Evolutionary conservation across 2,113 vertebrate species (phyloP), one percentile per base, ranked within the genome.

Genomic region (Poecilia latipinna): DNA sequence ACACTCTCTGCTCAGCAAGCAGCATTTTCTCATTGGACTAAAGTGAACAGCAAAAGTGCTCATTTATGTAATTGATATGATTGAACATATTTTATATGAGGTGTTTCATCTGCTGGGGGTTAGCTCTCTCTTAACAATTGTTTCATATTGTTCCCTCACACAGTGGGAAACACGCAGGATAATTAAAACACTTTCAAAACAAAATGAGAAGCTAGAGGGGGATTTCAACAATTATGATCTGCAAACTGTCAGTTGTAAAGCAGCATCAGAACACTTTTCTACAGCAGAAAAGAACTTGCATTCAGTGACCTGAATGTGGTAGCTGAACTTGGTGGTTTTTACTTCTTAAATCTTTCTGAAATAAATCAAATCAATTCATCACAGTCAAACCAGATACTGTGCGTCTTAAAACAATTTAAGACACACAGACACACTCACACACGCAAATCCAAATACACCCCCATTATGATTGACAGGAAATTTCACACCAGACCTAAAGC

Each of bases 1-100:
- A 82, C 72, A 62, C 73, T 72, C 77, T 82, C 79, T 64, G 79
- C 91, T 86, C 92, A 90, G 92, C 91, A 81, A 91, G 91, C 70
- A 65, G 86, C 83, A 68, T 87, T 89, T 93, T 86, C 86, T 90
- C 90, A 83, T 92, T 91, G 93, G 83, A 92, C 91, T 84, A 90
- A 81, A 74, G 86, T 80, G 86, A 92, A 93, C 89, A 90, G 78
- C 82, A 82, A 83, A 91, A 75, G 71, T 72, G 74, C 89, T 92
- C 89, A 89, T 92, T 92, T 92, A 90, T 78, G 86, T 90, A 87
- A 90, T 84, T 82, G 89, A 85, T 86, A 79, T 85, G 86, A 84
- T 75, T 82, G 77, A 90, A 87, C 83, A 78, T 84, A 80, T 85
- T 82, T 88, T 88, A 82, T 86, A 60, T 80, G 72, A 83, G 82